Evolutionary conservation across 1,140 invertebrate genomes (phyloP), one percentile per base, ranked within the genome.

Genomic region (Musca domestica): DNA sequence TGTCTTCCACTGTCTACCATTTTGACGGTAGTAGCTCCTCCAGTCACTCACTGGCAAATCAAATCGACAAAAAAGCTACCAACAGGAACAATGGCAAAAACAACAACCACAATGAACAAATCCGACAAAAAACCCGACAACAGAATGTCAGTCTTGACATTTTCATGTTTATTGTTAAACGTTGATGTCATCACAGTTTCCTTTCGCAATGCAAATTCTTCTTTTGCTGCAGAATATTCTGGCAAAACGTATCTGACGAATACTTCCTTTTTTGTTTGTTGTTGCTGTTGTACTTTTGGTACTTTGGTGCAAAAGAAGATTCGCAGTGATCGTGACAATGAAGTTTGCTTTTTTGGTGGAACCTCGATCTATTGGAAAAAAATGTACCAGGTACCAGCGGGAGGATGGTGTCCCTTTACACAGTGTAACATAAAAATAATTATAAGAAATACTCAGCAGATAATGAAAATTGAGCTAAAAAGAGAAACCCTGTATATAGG

Each of bases 1-100:
- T 64, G 67, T 68, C 67, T 68, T 68, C 61, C 20, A 68, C 34
- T 41, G 34, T 41, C 34, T 51, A 49, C 67, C 67, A 49, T 56
- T 64, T 63, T 27, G 51, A 66, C n/a, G 30, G n/a, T 10, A 49
- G 46, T 30, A 49, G 63, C 52, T 27, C 56, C 25, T 19, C 25
- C 34, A 41, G 34, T 41, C 34, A 30, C 25, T 66, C 51, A n/a
- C 23, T 27, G 47, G 0, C 64, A 27, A n/a, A 61, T 41, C 34
- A 25, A 61, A 17, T 7, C 25, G 17, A 34, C 25, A 34, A 4
- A 61, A 14, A 61, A n/a, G n/a, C 14, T 34, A n/a, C 58, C 41
- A 34, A 25, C 58, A 63, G 58, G 2, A 27, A 63, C 27, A n/a
- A 34, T 34, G 12, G 58, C 54, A 54, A 34, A 61, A 61, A 61